Conservation (phyloP, 1,140 invertebrate species). For the Lerema accius region DNA sequence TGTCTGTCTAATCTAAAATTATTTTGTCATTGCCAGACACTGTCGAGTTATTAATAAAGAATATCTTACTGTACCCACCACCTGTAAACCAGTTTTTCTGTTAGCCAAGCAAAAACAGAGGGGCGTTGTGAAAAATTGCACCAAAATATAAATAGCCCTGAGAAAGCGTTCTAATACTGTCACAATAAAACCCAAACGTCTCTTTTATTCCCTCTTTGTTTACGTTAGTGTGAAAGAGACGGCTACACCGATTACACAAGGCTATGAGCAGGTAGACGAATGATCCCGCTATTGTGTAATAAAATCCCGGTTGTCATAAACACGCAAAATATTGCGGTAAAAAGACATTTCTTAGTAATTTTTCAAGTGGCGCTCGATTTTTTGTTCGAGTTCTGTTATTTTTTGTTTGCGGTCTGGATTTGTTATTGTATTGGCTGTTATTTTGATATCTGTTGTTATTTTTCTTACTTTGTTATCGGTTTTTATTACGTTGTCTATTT, state of each 20-base stretch:
- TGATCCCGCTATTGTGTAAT: conserved; percentile 45
- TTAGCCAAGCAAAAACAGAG: conserved; percentile 42
- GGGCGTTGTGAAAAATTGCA: conserved; percentile 42
- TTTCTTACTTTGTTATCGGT: too few relatives aligned
- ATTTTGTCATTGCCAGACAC: conserved; percentile 4
- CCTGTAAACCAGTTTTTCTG: conserved; percentile 34
- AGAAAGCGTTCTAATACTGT: conserved; percentile 33
- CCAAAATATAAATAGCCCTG: conserved; percentile 46
- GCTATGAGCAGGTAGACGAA: conserved; percentile 38
- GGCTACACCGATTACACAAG: conserved; percentile 24
- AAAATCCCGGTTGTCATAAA: conserved; percentile 48
- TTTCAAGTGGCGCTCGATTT: conserved; percentile 21
- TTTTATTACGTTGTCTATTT: too few relatives aligned
- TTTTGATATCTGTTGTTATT: too few relatives aligned
- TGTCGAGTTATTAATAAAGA: conserved; percentile 17
- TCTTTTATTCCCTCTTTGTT: not conserved
- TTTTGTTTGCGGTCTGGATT: too few relatives aligned
- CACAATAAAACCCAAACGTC: conserved; percentile 26
- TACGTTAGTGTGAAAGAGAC: conserved; percentile 21
- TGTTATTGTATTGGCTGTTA: too few relatives aligned
- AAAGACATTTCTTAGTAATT: conserved; percentile 34
- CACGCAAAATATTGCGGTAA: conserved; percentile 43
- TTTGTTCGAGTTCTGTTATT: conserved; percentile 5
- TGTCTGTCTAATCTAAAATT: too few relatives aligned
- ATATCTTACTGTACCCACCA: conserved; percentile 30